Conservation (phyloP, 2,797 vertebrate species). For the Acropternis orthonyx region DNA sequence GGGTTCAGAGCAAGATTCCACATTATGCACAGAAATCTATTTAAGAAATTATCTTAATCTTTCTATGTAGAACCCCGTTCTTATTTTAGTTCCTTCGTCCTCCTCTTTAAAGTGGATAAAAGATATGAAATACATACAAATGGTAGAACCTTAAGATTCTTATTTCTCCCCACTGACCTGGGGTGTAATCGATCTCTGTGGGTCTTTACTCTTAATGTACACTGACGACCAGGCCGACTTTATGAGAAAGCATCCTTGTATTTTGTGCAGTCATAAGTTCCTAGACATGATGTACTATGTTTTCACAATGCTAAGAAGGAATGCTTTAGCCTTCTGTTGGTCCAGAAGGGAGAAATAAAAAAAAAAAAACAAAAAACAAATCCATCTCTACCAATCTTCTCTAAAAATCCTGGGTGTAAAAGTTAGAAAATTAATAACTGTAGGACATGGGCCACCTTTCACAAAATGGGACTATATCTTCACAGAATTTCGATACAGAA, state of each 20-base stretch:
- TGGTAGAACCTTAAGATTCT: neutral
- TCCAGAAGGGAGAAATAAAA: too few relatives aligned
- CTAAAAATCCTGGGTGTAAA: neutral
- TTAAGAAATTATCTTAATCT: neutral
- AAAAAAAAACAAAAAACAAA: too few relatives aligned
- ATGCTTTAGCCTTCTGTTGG: neutral
- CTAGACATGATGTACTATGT: neutral
- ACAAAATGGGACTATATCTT: neutral
- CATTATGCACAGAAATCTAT: neutral
- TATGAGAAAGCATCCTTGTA: neutral
- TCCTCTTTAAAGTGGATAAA: neutral
- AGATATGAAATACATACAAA: neutral
- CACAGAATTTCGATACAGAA: accelerated
- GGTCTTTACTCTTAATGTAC: neutral
- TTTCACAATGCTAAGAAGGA: neutral
- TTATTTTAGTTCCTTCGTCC: neutral
- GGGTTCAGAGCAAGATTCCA: neutral
- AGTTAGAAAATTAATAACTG: neutral
- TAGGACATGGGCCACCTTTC: neutral
- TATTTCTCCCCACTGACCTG: neutral
- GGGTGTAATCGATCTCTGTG: neutral
- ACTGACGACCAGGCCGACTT: neutral
- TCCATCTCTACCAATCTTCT: neutral
- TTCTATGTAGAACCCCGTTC: neutral
- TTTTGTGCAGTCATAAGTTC: neutral